These are phyloP conservation scores for Anticlea derivata DNA, from an alignment of 2,888 invertebrate genomes.

Conservation along the genomic window DNA sequence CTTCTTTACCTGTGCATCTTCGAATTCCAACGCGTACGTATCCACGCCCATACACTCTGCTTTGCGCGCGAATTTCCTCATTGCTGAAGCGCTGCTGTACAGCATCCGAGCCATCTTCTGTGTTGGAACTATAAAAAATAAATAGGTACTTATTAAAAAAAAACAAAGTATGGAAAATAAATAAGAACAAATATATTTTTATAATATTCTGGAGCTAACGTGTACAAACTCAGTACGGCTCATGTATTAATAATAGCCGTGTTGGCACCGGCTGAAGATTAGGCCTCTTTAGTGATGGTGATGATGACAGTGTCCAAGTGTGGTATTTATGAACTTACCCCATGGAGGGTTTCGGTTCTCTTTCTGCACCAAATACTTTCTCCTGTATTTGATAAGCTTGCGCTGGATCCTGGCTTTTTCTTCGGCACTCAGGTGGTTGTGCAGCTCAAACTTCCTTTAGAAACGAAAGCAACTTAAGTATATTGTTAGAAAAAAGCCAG, in stretches of 20 bases:
- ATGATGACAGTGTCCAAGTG: no score
- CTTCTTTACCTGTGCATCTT: constrained; percentile 87
- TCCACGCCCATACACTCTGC: constrained; percentile 96
- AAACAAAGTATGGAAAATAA: no score
- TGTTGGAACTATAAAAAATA: constrained; percentile 88
- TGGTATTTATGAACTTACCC: no score
- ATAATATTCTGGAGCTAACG: no score
- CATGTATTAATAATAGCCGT: no score
- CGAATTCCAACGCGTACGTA: constrained; percentile 90
- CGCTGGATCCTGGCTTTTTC: constrained; percentile 90
- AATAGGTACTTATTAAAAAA: no score
- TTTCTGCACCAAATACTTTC: constrained; percentile 91
- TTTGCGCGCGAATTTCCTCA: constrained; percentile 91
- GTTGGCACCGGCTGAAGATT: no score
- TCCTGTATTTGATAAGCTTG: constrained; percentile 92
- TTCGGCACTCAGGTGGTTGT: constrained; percentile 85
- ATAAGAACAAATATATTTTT: no score
- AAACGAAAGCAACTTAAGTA: not conserved
- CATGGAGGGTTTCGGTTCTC: constrained; percentile 90
- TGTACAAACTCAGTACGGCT: no score
- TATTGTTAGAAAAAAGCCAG: no score
- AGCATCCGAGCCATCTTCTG: constrained; percentile 96
- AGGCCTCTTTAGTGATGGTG: no score
- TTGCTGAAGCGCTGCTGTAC: constrained; percentile 95
- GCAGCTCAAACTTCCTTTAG: constrained; percentile 81